These are phyloP conservation scores for Willowsia nigromaculata DNA, from an alignment of 2,888 invertebrate species.

Conservation along the genomic window DNA sequence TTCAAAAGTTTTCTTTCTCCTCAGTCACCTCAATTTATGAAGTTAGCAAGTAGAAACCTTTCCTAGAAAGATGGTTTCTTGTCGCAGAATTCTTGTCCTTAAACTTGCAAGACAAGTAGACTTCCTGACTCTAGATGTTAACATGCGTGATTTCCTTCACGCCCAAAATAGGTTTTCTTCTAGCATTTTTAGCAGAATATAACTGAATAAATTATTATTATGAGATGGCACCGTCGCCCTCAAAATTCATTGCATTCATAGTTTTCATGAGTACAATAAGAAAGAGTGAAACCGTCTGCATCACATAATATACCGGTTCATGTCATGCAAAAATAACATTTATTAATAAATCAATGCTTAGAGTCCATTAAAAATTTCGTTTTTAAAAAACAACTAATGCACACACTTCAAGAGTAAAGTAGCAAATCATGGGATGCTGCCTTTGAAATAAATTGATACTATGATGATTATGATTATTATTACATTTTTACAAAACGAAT, in stretches of 20 bases:
- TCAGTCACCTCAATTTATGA: background rate
- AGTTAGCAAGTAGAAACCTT: background rate
- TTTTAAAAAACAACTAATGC: conserved; percentile 33
- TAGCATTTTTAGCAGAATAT: background rate
- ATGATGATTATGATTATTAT: conserved; percentile 52
- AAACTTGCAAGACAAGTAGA: background rate
- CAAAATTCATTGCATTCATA: background rate
- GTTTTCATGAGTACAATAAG: background rate
- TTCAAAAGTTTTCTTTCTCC: background rate
- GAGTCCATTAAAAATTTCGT: conserved; percentile 60
- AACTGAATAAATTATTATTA: conserved; percentile 42
- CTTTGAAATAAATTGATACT: conserved; percentile 24
- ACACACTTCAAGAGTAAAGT: conserved; percentile 17
- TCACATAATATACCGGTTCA: conserved; percentile 46
- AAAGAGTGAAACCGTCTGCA: conserved; percentile 44
- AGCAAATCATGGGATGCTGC: conserved; percentile 37
- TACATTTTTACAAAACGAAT: conserved; percentile 46
- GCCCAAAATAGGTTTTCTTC: background rate
- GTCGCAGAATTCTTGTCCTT: background rate
- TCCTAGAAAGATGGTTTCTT: background rate
- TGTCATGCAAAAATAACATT: conserved; percentile 41
- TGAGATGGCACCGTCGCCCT: background rate
- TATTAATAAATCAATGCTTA: conserved; percentile 57
- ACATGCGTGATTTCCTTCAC: background rate
- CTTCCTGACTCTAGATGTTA: background rate